Evolutionary conservation across 2,113 vertebrate genomes (phyloP), one percentile per base, ranked within the genome.

Genomic region (Lynx canadensis): DNA sequence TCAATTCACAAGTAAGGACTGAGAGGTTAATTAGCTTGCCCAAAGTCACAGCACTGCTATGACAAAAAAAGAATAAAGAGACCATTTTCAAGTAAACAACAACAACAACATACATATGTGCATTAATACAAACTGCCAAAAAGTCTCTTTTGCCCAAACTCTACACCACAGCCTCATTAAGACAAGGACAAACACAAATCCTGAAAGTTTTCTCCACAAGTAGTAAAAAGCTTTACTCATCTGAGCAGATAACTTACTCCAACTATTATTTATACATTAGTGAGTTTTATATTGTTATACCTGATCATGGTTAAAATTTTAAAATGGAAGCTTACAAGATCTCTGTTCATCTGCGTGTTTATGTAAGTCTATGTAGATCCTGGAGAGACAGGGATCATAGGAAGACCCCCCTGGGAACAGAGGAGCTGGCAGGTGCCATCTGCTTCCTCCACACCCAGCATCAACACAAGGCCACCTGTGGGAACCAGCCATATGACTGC

Each of bases 21-120:
- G 86, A 96, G 80, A 90, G 23, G 29, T 89, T 88, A 80, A 86
- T 31, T 78, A 97, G 84, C 31, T 90, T 94, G 27, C 15, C 38
- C 66, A 76, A 71, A 92, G 41, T 60, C 83, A 71, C 57, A 66
- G 1, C 83, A 60, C n/a, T 71, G 14, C 65, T 41, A 31, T 55
- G 50, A 81, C 23, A 18, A 48, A 79, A 74, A 19, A 79, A 33
- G 29, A 79, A 79, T 33, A 79, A 48, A 76, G 10, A 79, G 29
- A 16, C 25, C 41, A 48, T 48, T 76, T 76, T 76, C 73, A 76
- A 48, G 73, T 76, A 48, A 9, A 60, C 57, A 57, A 60, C 57
- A 60, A 60, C 18, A 6, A 57, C 16, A 57, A 57, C 45, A 68
- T 18, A 16, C 31, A 68, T n/a, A 33, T 3, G 25, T 29, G 27